These are phyloP conservation scores for Hypsibius dujardini DNA, from an alignment of 1,140 invertebrate species.

Conservation along the genomic window DNA sequence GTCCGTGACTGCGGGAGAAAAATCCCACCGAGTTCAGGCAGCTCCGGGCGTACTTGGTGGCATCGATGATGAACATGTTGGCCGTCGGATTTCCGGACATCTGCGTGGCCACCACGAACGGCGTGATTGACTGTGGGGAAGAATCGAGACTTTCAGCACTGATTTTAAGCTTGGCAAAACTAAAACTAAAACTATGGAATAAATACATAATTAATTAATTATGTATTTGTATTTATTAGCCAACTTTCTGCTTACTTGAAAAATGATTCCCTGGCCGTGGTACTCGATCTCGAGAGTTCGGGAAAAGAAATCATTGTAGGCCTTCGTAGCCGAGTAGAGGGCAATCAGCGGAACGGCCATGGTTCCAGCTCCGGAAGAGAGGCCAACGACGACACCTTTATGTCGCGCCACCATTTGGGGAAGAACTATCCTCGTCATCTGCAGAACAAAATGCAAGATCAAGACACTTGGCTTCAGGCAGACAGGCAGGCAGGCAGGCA, in stretches of 20 bases:
- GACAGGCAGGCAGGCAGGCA: no score
- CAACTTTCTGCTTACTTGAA: conserved; percentile 29
- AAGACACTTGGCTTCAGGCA: no score
- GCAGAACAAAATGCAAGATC: background rate
- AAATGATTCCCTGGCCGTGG: conserved; percentile 49
- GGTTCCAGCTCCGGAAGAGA: conserved; percentile 62
- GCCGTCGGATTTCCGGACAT: conserved; percentile 67
- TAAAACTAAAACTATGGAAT: conserved; percentile 8
- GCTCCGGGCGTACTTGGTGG: conserved; percentile 53
- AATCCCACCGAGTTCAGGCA: conserved; percentile 44
- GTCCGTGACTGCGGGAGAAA: background rate
- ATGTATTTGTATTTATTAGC: no score
- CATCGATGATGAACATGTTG: conserved; percentile 56
- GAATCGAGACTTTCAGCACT: background rate
- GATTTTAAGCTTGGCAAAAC: conserved; percentile 10
- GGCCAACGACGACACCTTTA: conserved; percentile 73
- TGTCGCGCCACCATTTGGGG: conserved; percentile 70
- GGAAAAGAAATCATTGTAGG: conserved; percentile 67
- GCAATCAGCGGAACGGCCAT: conserved; percentile 63
- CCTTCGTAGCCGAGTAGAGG: conserved; percentile 71
- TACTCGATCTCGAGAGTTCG: conserved; percentile 62
- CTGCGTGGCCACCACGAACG: conserved; percentile 76
- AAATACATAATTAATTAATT: conserved; percentile 14
- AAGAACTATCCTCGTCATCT: conserved; percentile 63
- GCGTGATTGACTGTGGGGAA: conserved; percentile 56